Percentiles rank a stretch among this genome's conserved stretches.
phyloP scores from a whole-genome alignment of 2,797 vertebrate species.

The Pipistrellus pipistrellus region DNA sequence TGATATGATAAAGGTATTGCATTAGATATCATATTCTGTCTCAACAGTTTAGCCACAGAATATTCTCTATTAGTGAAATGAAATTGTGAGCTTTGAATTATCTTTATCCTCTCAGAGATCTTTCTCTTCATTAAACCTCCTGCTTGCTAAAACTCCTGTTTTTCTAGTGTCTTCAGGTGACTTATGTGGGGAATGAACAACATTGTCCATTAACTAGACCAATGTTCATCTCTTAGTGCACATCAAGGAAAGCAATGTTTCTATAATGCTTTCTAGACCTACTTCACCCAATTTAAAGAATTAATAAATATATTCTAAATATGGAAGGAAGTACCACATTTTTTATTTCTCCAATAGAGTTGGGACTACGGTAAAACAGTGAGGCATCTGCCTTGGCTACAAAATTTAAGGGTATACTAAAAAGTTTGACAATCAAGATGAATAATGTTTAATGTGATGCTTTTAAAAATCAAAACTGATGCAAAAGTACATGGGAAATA shows the following conservation, averaged over 20 bases:
- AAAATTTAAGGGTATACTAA: not conserved
- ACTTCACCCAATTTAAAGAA: not conserved
- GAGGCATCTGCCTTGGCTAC: not conserved
- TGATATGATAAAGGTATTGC: not conserved
- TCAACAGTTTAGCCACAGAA: not conserved
- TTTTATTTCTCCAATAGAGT: not conserved
- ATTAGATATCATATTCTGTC: not conserved
- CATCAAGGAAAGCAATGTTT: not conserved
- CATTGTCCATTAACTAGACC: not conserved
- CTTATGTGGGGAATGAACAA: not conserved
- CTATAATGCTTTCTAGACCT: not conserved
- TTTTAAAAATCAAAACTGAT: not conserved
- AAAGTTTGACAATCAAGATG: constrained; percentile 21
- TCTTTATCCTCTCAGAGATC: not conserved
- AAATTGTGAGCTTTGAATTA: constrained; percentile 18
- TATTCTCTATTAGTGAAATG: not conserved
- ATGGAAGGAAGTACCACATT: not conserved
- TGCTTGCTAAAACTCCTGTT: not conserved
- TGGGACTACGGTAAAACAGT: not conserved
- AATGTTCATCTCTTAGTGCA: not conserved
- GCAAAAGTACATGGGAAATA: not conserved
- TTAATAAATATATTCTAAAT: not conserved
- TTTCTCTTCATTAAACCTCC: not conserved
- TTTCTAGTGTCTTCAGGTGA: not conserved
- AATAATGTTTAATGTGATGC: not conserved